Evolutionary conservation across 2,888 invertebrate genomes (phyloP), one percentile per base, ranked within the genome.

Genomic region (Minunthozetes semirufus): DNA sequence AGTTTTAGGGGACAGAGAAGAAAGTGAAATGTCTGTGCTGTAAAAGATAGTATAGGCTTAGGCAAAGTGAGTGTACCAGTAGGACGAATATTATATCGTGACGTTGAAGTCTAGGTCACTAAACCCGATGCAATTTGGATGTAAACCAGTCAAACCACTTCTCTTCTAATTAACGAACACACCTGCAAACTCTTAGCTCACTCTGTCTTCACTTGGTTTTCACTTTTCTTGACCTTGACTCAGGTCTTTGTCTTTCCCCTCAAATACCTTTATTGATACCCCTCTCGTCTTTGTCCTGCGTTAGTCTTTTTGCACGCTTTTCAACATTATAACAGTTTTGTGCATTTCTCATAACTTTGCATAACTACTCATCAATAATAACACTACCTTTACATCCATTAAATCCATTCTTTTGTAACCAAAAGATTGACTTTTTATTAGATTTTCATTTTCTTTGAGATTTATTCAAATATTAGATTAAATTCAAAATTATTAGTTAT

Each of bases 221-320:
- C 71, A 71, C 50, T 71, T 50, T 71, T 74, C 74, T 74, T 74
- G 74, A 74, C 74, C 74, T 74, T 74, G 74, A 74, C 53, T 56
- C 68, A 25, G 74, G 74, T 38, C 74, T 74, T 70, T 74, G 74
- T 74, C 74, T 74, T 70, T 48, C 48, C 48, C 73, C 63, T 38
- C 15, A 63, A 63, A 63, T 63, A 63, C 63, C 63, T 63, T 38
- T 63, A 33, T 33, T 63, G 29, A 33, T 33, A 33, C 63, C 63
- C 63, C 63, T 63, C 63, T 63, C 38, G 33, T 63, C 63, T 63
- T 63, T 63, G 63, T 63, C 63, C 63, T 63, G 63, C 27, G 27
- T 59, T 29, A 59, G 27, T 63, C 63, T 22, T 27, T 22, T 25
- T 33, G 29, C 33, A 63, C 63, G 33, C 63, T 63, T 33, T 59